Evolutionary conservation across 2,113 vertebrate genomes (phyloP), one percentile per base, ranked within the genome.

Genomic region (Furnarius figulus): DNA sequence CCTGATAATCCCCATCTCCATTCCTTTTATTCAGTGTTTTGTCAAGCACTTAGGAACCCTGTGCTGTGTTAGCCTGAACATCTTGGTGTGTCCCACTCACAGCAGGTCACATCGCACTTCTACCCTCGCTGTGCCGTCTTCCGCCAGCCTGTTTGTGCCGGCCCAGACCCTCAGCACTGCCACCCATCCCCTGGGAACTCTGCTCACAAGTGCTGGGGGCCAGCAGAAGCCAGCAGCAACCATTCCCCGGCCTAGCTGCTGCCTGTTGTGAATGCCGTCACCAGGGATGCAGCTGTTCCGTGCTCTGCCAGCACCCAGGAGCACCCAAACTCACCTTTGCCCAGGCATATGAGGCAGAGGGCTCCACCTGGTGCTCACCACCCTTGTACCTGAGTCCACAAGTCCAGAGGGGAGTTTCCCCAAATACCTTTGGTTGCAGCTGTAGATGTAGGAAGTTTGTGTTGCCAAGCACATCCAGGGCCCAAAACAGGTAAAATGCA

Each of bases 11-110:
- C 91, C 49, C 53, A 37, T 21, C 20, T 67, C 66, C 53, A 37
- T 27, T 58, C 81, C 39, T 90, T 94, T 94, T 77, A 84, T 92
- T 84, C 85, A 27, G 47, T 61, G 83, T 93, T 93, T 93, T 84
- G 42, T 55, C 82, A 76, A 85, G 67, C 6, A 21, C 59, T 44
- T 83, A 59, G 94, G 61, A 81, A 37, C 17, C 27, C 39, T 1
- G 0, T 59, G 71, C 40, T 82, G 71, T 3, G 40, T 58, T 82
- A 70, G 82, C 58, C 50, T 50, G 66, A 66, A 27, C 67, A 79
- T 39, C 67, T 46, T 5, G 0, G 18, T 15, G 37, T 30, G 58
- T 83, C 55, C 31, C 0, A 3, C 86, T 80, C 0, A 5, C 25
- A 83, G 62, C 31, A 77, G n/a, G 42, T 74, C 76, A 63, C 52